Evolutionary conservation across 2,888 invertebrate genomes (phyloP).

Genomic region (Cryptus armator): DNA sequence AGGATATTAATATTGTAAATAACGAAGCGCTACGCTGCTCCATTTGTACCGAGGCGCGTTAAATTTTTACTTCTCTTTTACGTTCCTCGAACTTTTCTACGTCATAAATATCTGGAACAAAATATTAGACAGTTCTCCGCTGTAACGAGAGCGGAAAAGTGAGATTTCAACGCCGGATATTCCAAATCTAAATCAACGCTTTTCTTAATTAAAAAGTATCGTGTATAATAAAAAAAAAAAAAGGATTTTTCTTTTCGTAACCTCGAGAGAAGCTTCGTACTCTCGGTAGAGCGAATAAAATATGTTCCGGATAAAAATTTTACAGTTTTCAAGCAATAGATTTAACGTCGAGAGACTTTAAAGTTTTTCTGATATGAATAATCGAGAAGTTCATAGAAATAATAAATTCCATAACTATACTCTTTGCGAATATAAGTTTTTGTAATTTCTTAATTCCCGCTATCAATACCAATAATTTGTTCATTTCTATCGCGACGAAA

Average conservation of each 20-base stretch:
- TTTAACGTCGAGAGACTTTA: too few relatives aligned
- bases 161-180: neutral
- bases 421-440: too few relatives aligned
- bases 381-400: too few relatives aligned
- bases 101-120: constrained; percentile 58
- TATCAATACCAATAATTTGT: too few relatives aligned
- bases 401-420: too few relatives aligned
- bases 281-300: constrained; percentile 13
- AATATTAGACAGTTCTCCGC: constrained; percentile 48
- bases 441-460: too few relatives aligned
- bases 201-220: constrained; percentile 56
- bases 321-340: too few relatives aligned
- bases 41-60: constrained; percentile 56
- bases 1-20: constrained; percentile 80
- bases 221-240: constrained; percentile 11
- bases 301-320: neutral
- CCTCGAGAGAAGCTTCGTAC: neutral
- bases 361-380: too few relatives aligned
- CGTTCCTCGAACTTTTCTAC: constrained; percentile 43
- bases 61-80: constrained; percentile 46
- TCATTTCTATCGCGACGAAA: too few relatives aligned
- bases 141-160: neutral
- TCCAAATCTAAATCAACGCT: constrained; percentile 52
- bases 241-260: neutral
- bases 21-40: constrained; percentile 70